Evolutionary conservation across 2,888 invertebrate species (phyloP).

Genomic region (Aphodius sticticus): DNA sequence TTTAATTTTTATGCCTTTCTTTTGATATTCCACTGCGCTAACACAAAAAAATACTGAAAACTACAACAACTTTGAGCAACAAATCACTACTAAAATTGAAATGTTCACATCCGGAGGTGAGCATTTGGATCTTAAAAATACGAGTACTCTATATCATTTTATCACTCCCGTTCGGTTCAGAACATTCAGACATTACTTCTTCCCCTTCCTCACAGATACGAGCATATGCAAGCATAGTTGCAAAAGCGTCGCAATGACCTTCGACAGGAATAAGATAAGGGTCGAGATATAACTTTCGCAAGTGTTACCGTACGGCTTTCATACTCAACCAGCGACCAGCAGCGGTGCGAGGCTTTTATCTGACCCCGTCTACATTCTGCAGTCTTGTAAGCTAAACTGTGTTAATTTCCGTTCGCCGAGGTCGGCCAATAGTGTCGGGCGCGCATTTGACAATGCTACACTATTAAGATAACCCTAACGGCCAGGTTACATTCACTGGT

Average conservation of each 20-base stretch:
- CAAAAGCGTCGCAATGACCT: not conserved
- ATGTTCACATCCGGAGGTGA: no score
- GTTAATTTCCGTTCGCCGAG: conserved; percentile 48
- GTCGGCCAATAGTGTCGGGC: conserved; percentile 38
- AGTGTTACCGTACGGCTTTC: conserved; percentile 7
- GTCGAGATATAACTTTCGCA: conserved; percentile 29
- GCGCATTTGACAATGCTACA: conserved; percentile 45
- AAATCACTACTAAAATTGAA: no score
- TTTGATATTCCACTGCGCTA: no score
- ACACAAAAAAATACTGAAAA: no score
- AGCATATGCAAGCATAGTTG: not conserved
- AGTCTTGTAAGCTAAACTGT: conserved; percentile 44
- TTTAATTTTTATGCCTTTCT: no score
- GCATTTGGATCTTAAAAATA: no score
- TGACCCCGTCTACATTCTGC: conserved; percentile 22
- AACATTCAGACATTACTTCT: not conserved
- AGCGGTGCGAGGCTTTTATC: not conserved
- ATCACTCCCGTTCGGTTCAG: not conserved
- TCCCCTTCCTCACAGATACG: not conserved
- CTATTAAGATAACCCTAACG: conserved; percentile 49
- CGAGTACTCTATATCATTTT: no score
- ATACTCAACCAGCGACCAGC: conserved; percentile 27
- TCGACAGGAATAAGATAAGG: conserved; percentile 27
- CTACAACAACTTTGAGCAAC: no score
- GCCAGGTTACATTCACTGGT: conserved; percentile 43